A percentile compares a stretch with the other conserved stretches of the same genome.
Evolutionary conservation across 92 coral and sea anemone species (phyloP).

Genomic region (Palythoa grandiflora): DNA sequence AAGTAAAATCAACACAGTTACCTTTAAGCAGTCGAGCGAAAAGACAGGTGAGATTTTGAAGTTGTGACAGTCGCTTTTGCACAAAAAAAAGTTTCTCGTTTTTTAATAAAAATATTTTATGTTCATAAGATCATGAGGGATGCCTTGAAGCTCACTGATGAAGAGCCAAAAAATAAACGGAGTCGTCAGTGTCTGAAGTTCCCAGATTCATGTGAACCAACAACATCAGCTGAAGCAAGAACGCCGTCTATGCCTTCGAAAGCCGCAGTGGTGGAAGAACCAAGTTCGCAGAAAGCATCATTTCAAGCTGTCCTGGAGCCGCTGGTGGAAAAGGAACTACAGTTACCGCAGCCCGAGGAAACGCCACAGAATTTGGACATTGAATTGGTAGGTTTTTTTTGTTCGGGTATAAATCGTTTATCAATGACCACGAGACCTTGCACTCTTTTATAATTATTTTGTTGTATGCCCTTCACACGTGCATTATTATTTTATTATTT

Average conservation of each 20-base stretch:
- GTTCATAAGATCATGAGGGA: neutral
- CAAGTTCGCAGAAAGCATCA: neutral
- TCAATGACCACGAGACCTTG: neutral
- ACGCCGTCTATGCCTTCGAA: neutral
- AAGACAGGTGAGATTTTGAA: conserved; percentile 9
- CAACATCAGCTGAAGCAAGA: neutral
- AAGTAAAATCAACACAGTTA: conserved; percentile 23
- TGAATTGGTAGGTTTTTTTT: neutral
- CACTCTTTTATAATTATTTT: neutral
- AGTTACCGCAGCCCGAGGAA: neutral
- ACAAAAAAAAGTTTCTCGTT: neutral
- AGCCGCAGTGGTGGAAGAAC: neutral
- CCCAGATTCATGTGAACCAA: neutral
- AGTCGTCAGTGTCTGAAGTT: neutral
- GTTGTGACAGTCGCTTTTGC: too few species aligned
- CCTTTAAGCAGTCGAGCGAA: conserved; percentile 8
- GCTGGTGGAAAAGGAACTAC: neutral
- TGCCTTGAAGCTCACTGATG: neutral
- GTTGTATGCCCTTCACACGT: too few species aligned
- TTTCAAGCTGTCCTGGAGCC: neutral
- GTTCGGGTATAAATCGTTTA: neutral
- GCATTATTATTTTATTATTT: too few species aligned
- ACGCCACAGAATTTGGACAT: neutral
- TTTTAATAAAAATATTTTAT: neutral
- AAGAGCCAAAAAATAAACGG: neutral